Evolutionary conservation across 2,113 vertebrate species (phyloP).

Genomic region (Hippocampus zosterae): DNA sequence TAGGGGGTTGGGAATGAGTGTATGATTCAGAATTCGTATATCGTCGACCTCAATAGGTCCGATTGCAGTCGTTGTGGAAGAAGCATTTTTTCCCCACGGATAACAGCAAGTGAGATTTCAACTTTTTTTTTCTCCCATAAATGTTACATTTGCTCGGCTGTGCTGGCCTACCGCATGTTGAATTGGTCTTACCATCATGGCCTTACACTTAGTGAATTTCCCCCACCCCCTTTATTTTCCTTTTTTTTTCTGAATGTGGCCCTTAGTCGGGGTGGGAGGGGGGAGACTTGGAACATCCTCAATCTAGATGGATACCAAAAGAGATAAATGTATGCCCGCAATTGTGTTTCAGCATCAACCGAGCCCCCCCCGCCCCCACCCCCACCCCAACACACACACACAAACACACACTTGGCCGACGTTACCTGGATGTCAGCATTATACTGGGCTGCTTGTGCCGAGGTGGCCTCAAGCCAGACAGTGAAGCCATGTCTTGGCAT

Average conservation of each 20-base stretch:
- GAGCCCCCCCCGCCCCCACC: conserved; percentile 37
- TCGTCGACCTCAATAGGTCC: too few species aligned
- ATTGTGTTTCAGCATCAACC: conserved; percentile 62
- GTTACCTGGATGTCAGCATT: conserved; percentile 71
- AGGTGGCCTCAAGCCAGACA: conserved; percentile 57
- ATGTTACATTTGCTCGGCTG: too few species aligned
- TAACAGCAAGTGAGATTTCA: too few species aligned
- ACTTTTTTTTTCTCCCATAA: too few species aligned
- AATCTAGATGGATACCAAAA: neutral
- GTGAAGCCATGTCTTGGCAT: conserved; percentile 55
- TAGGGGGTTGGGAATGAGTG: too few species aligned
- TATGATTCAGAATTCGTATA: too few species aligned
- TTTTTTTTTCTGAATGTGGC: neutral
- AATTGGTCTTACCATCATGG: neutral
- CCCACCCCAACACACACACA: too few species aligned
- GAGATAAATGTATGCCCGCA: conserved; percentile 38
- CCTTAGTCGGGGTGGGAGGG: neutral
- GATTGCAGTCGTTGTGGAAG: too few species aligned
- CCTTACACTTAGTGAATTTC: neutral
- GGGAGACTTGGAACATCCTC: neutral
- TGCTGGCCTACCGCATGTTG: neutral
- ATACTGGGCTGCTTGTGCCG: conserved; percentile 52
- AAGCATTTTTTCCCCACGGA: too few species aligned
- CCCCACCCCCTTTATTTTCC: neutral
- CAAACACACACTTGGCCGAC: conserved; percentile 41